Evolutionary conservation across 2,113 vertebrate species (phyloP).

Genomic region (Gadus chalcogrammus): DNA sequence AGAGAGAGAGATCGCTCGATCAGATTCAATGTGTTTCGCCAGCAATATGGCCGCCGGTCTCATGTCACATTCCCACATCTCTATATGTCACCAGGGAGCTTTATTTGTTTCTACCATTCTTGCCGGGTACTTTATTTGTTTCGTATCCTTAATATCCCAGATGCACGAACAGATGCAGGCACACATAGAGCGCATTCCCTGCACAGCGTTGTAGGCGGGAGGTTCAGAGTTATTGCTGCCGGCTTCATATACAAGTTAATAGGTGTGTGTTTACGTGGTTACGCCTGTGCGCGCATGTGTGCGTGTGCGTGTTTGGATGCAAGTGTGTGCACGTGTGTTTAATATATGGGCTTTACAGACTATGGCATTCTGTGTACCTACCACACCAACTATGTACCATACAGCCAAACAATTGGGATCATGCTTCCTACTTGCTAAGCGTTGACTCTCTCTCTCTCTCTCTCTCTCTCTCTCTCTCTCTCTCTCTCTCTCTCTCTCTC

Average conservation of each 20-base stretch:
- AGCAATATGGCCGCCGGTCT: constrained; percentile 29
- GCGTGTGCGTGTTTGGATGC: background rate
- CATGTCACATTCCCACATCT: constrained; percentile 35
- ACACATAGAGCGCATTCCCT: constrained; percentile 37
- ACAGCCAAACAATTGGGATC: too few species aligned
- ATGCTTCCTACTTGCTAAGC: too few species aligned
- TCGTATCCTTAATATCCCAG: constrained; percentile 31
- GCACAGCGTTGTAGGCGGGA: constrained; percentile 45
- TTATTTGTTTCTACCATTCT: too few species aligned
- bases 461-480: constrained; percentile 25
- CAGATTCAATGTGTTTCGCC: constrained; percentile 50
- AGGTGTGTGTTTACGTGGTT: constrained; percentile 9
- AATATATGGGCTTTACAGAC: background rate
- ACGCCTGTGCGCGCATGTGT: constrained; percentile 32
- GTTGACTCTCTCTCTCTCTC: background rate
- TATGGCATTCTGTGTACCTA: background rate
- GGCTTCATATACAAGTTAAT: constrained; percentile 18
- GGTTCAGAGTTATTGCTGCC: constrained; percentile 50
- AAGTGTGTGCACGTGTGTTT: background rate
- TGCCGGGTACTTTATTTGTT: background rate
- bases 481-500: constrained; percentile 3
- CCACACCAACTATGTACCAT: too few species aligned
- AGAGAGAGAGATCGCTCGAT: background rate
- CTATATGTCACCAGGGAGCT: background rate
- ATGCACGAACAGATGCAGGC: background rate